Evolutionary conservation across 2,797 vertebrate genomes (phyloP), one percentile per base, ranked within the genome.

Genomic region (Centropyge bicolor): DNA sequence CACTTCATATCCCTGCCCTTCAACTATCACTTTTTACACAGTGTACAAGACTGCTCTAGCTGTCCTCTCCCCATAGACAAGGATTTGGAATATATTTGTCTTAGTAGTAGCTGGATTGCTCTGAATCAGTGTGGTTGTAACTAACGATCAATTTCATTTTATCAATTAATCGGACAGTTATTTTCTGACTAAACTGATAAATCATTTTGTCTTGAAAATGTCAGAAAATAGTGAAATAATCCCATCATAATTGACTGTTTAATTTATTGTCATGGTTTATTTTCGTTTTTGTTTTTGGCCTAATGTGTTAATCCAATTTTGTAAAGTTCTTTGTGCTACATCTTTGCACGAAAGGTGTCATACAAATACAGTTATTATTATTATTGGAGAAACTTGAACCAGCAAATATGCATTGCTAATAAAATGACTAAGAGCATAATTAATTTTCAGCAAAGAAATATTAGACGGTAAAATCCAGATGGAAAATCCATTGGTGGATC

Each of bases 1-100:
- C 88, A 70, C 86, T 86, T 86, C 86, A 88, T 89, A 91, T 88
- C 83, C 66, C 74, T 81, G 82, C 74, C 80, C 88, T 85, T 91
- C 81, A 87, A 83, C 65, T 9, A 35, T 70, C 77, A 68, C 62
- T 54, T 70, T 51, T 69, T 41, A 70, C 27, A 63, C 41, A 72
- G 46, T 20, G 78, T 22, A 76, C 36, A 59, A 75, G 17, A 75
- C 45, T 61, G 66, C 31, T 61, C 40, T 10, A 38, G 70, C 62
- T 10, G 14, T 61, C 14, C 20, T 51, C 24, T 36, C 17, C 27
- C n/a, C 41, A 22, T 35, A 40, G 20, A 70, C 1, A 64, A 6
- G 52, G 27, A 70, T 31, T 9, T 19, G 2, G 40, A 63, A 60
- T 52, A 74, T 9, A 27, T 62, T 8, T 57, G 54, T 14, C 46